These are phyloP conservation scores for Ommatoiulus sabulosus DNA, from an alignment of 2,888 invertebrate species.

Conservation along the genomic window DNA sequence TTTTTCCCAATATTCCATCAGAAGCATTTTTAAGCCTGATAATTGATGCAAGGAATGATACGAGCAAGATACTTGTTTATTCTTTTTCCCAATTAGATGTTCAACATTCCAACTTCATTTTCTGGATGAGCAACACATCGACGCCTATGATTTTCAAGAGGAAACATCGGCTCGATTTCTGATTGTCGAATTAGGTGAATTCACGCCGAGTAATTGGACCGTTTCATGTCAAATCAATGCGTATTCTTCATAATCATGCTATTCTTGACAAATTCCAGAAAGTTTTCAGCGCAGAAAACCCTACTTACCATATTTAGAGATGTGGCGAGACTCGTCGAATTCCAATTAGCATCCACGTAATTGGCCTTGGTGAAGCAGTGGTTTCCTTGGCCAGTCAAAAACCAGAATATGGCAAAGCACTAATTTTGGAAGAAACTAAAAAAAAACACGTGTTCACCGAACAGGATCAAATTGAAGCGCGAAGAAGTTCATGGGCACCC, in stretches of 20 bases:
- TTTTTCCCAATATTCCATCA: too few relatives aligned
- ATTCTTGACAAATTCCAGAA: too few relatives aligned
- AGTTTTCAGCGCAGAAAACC: not conserved
- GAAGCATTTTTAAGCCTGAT: too few relatives aligned
- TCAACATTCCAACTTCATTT: too few relatives aligned
- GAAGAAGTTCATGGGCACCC: conserved; percentile 34
- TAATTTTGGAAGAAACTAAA: not conserved
- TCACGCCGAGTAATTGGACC: not conserved
- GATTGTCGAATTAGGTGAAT: not conserved
- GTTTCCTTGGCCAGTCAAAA: conserved; percentile 7
- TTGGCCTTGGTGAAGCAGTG: not conserved
- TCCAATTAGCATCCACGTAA: not conserved
- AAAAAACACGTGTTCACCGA: conserved; percentile 46
- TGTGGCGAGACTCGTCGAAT: not conserved
- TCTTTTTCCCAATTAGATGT: too few relatives aligned
- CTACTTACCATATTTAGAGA: not conserved
- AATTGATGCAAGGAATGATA: too few relatives aligned
- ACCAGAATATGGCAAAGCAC: not conserved
- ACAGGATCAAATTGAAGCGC: conserved; percentile 11
- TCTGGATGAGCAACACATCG: too few relatives aligned
- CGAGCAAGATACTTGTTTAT: too few relatives aligned
- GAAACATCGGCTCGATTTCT: not conserved
- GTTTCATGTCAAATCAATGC: not conserved
- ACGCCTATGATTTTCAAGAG: too few relatives aligned
- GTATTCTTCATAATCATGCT: too few relatives aligned